Evolutionary conservation across 2,113 vertebrate species (phyloP).

Genomic region (Lagopus leucura): DNA sequence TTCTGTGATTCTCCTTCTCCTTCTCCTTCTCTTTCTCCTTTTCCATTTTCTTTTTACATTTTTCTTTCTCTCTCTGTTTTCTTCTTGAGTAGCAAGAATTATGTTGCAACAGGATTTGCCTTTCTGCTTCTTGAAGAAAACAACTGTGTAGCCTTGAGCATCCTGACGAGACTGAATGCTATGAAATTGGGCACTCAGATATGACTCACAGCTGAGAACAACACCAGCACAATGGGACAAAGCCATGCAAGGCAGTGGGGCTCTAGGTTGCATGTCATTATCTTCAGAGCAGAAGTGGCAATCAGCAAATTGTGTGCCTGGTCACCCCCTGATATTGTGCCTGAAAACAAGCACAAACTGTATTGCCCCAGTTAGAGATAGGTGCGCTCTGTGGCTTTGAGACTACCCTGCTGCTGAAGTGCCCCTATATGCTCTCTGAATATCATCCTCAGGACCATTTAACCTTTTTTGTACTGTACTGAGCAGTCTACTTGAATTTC

Average conservation of each 20-base stretch:
- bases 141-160: neutral
- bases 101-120: neutral
- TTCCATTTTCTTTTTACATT: no score
- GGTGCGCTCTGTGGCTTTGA: neutral
- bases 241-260: no score
- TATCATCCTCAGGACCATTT: neutral
- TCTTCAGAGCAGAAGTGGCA: neutral
- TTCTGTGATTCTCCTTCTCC: neutral
- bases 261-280: neutral
- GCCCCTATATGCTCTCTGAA: no score
- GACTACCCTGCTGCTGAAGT: neutral
- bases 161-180: neutral
- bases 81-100: neutral
- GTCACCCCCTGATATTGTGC: neutral
- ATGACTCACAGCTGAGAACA: neutral
- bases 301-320: neutral
- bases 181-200: neutral
- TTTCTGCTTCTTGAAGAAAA: neutral
- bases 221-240: neutral
- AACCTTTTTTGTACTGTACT: neutral
- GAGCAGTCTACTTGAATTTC: neutral
- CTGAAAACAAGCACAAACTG: neutral
- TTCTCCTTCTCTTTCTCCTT: neutral
- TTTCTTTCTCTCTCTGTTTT: neutral
- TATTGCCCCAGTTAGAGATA: neutral